Conservation (phyloP, 1,140 invertebrate species). For the Euschistus heros region DNA sequence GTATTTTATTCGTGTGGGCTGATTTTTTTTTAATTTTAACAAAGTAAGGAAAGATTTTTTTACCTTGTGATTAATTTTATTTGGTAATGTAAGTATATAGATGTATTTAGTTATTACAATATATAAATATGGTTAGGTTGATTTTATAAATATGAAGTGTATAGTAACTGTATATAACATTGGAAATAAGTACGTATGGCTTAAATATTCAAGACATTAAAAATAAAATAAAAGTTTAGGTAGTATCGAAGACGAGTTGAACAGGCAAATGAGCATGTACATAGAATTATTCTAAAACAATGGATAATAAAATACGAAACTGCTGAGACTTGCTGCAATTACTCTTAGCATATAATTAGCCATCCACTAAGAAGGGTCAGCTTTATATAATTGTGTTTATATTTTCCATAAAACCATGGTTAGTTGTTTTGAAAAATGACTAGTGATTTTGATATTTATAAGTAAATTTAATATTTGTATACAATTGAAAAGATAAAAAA, state of each 20-base stretch:
- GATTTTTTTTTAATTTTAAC: no score
- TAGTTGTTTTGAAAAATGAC: slow-evolving; percentile 1
- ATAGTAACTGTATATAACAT: no score
- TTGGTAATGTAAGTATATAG: no score
- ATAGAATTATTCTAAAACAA: slow-evolving; percentile 5
- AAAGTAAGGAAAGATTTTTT: no score
- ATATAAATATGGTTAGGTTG: no score
- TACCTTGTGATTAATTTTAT: no score
- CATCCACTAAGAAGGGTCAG: slow-evolving; percentile 4
- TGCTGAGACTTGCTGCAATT: background rate
- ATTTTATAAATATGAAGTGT: no score
- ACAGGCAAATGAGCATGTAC: background rate
- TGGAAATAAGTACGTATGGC: no score
- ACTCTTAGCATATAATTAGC: background rate
- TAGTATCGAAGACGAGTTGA: background rate
- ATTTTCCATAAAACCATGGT: background rate
- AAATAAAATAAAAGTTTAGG: no score
- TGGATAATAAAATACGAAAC: background rate
- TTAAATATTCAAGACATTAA: no score
- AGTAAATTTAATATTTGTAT: slow-evolving; percentile 1
- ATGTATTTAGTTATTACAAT: no score
- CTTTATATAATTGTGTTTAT: slow-evolving; percentile 1
- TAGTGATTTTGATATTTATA: slow-evolving; percentile 7
- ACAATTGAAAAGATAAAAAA: background rate
- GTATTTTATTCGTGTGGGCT: no score